Evolutionary conservation across 2,797 vertebrate genomes (phyloP).

Genomic region (Mallotus villosus): DNA sequence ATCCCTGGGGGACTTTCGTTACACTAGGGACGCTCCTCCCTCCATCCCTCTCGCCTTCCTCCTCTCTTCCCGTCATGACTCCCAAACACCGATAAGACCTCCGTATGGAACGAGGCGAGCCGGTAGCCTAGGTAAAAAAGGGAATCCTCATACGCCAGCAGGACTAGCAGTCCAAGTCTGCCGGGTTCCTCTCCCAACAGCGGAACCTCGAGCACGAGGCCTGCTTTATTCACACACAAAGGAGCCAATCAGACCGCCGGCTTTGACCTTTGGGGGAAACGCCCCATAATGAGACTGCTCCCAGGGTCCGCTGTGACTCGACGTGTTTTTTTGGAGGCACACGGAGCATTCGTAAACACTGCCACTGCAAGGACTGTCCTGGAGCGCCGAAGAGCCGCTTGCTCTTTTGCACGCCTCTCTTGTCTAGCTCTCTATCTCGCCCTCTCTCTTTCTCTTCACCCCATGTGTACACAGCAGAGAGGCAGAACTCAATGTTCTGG

Average conservation of each 20-base stretch:
- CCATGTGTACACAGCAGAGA: no score
- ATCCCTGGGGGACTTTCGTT: not conserved
- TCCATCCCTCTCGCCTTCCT: not conserved
- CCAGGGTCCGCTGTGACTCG: no score
- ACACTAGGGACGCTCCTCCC: not conserved
- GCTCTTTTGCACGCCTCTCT: slow-evolving; percentile 17
- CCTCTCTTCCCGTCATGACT: not conserved
- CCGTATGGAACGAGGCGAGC: not conserved
- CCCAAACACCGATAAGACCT: no score
- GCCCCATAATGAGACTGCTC: no score
- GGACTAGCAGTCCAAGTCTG: no score
- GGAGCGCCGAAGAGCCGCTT: slow-evolving; percentile 39
- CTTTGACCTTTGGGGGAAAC: no score
- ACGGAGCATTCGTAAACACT: not conserved
- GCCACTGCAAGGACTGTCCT: not conserved
- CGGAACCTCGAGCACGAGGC: no score
- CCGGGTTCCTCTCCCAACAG: no score
- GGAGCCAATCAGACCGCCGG: no score
- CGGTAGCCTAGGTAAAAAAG: not conserved
- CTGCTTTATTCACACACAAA: no score
- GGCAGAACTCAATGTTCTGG: slow-evolving; percentile 37
- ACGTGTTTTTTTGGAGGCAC: no score
- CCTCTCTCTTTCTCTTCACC: slow-evolving; percentile 40
- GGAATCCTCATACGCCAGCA: no score
- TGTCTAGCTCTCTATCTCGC: slow-evolving; percentile 14